Conservation (phyloP, 2,113 vertebrate species). For the Rynchops niger region DNA sequence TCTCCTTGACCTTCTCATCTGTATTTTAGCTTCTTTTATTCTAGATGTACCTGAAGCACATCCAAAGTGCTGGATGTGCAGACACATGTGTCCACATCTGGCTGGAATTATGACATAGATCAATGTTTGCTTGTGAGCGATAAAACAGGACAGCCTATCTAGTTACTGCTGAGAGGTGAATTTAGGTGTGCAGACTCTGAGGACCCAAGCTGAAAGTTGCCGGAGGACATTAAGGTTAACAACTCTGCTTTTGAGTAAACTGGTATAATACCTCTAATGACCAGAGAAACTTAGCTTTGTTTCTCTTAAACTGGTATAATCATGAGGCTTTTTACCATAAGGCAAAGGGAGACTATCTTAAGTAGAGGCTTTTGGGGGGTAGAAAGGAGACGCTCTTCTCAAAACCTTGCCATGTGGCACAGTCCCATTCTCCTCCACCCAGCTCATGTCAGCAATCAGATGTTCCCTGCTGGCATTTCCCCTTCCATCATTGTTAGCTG, state of each 20-base stretch:
- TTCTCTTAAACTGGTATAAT: background rate
- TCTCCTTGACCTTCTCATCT: background rate
- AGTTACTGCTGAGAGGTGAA: background rate
- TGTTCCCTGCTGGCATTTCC: background rate
- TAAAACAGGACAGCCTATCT: background rate
- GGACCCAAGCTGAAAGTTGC: background rate
- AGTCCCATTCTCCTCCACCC: background rate
- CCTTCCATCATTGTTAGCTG: background rate
- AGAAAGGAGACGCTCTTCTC: background rate
- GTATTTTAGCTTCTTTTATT: background rate
- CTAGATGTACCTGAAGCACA: background rate
- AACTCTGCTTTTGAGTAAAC: background rate
- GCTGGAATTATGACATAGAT: background rate
- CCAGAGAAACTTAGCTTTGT: background rate
- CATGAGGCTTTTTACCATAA: background rate
- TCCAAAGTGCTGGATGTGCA: background rate
- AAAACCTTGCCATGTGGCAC: background rate
- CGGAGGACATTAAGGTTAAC: background rate
- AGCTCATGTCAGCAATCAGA: background rate
- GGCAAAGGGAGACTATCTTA: background rate
- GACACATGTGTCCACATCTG: background rate
- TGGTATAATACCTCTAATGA: background rate
- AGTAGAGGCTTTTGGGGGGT: background rate
- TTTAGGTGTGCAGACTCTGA: background rate
- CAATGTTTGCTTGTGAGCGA: background rate